These are phyloP conservation scores for Cremastobaeus sp. DNA, from an alignment of 2,888 invertebrate species.

Conservation along the genomic window DNA sequence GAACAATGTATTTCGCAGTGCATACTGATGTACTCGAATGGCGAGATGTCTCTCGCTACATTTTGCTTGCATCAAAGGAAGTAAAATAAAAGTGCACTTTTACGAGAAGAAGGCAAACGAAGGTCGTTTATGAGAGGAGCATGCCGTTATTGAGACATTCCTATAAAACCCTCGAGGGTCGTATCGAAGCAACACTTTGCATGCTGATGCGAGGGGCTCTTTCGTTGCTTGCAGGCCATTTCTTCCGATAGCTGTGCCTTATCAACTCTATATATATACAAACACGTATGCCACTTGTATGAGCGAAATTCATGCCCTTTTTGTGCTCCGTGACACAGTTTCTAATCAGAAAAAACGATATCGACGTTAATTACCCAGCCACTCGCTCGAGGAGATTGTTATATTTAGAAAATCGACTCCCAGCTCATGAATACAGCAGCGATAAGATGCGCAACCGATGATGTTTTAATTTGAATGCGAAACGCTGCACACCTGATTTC, in stretches of 20 bases:
- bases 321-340: conserved; percentile 6
- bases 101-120: conserved; percentile 45
- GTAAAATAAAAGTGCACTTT: conserved; percentile 51
- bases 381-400: neutral
- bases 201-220: conserved; percentile 66
- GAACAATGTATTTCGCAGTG: conserved; percentile 43
- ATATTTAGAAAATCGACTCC: neutral
- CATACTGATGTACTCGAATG: conserved; percentile 34
- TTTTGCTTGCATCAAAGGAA: conserved; percentile 49
- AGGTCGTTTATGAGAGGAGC: conserved; percentile 56
- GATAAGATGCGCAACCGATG: neutral
- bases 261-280: conserved; percentile 64
- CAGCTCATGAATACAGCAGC: neutral
- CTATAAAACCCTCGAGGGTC: conserved; percentile 57
- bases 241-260: conserved; percentile 71
- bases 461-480: neutral
- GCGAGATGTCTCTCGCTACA: conserved; percentile 37
- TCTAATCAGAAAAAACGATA: conserved; percentile 9
- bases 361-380: neutral
- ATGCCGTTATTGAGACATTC: conserved; percentile 58
- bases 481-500: neutral
- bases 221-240: conserved; percentile 70
- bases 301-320: conserved; percentile 21
- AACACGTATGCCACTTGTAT: conserved; percentile 35
- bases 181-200: conserved; percentile 66